phyloP scores from a whole-genome alignment of 1,140 invertebrate species.

The Atopsyche davidsoni region DNA sequence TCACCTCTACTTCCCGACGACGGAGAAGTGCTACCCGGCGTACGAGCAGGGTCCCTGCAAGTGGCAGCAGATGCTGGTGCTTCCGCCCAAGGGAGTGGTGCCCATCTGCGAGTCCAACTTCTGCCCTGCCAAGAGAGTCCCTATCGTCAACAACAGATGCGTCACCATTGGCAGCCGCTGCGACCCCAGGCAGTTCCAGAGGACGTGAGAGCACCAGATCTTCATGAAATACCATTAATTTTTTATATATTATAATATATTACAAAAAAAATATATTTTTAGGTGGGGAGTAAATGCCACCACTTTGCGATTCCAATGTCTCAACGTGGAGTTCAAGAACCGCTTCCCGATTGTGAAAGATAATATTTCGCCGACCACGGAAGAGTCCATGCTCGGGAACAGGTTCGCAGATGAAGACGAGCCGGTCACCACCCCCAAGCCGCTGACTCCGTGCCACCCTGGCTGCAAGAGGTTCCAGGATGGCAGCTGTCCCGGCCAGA shows the following conservation, averaged over 20 bases:
- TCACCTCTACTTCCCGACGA: slow-evolving; percentile 54
- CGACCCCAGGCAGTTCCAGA: no score
- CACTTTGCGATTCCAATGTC: slow-evolving; percentile 44
- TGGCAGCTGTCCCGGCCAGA: slow-evolving; percentile 8
- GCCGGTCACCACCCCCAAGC: not conserved
- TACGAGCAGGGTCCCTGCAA: slow-evolving; percentile 58
- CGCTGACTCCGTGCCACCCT: slow-evolving; percentile 2
- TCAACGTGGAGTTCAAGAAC: slow-evolving; percentile 37
- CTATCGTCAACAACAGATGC: slow-evolving; percentile 48
- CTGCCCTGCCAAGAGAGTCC: slow-evolving; percentile 46
- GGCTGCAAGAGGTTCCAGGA: slow-evolving; percentile 19
- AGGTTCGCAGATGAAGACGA: slow-evolving; percentile 32
- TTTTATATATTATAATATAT: no score
- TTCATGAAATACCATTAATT: not conserved
- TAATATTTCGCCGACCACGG: no score
- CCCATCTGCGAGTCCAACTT: slow-evolving; percentile 56
- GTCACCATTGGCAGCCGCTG: slow-evolving; percentile 47
- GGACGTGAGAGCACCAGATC: slow-evolving; percentile 28
- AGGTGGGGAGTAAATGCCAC: slow-evolving; percentile 47
- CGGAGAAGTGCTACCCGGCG: slow-evolving; percentile 54
- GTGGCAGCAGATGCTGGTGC: slow-evolving; percentile 48
- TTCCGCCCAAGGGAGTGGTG: slow-evolving; percentile 44
- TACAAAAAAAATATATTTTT: slow-evolving; percentile 19
- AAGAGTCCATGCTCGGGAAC: no score
- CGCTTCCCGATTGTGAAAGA: no score